A percentile compares a stretch with the other conserved stretches of the same genome.
Evolutionary conservation across 2,113 vertebrate genomes (phyloP).

Genomic region (Etia nguti): DNA sequence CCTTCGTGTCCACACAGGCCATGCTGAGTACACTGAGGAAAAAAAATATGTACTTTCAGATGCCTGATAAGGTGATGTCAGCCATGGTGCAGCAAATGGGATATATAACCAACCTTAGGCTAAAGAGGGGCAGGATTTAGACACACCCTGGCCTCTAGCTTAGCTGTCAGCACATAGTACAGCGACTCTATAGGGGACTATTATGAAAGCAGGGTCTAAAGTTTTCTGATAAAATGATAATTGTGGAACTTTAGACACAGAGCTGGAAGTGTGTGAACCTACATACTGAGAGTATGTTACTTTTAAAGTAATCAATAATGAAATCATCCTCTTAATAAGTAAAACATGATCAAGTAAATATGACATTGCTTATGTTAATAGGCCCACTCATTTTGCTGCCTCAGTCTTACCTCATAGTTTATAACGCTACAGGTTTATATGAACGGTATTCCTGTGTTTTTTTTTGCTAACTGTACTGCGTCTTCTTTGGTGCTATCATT

Average conservation of each 20-base stretch:
- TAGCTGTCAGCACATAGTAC: background rate
- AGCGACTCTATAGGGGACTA: background rate
- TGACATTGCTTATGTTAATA: background rate
- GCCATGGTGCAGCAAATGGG: background rate
- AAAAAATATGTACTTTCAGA: background rate
- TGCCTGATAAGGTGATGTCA: slow-evolving; percentile 11
- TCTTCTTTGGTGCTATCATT: background rate
- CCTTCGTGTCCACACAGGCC: slow-evolving; percentile 64
- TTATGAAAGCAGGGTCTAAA: background rate
- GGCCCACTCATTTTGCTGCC: background rate
- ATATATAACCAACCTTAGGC: background rate
- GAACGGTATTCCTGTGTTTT: background rate
- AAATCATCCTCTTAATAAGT: background rate
- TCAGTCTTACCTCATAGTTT: background rate
- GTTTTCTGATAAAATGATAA: background rate
- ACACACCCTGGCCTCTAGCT: background rate
- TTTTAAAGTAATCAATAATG: background rate
- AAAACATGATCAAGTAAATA: background rate
- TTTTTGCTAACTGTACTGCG: background rate
- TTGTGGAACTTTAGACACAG: background rate
- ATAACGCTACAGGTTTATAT: background rate
- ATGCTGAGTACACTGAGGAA: background rate
- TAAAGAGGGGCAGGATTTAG: background rate
- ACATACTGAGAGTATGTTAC: background rate
- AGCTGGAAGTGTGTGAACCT: background rate